Conservation (phyloP, 2,797 vertebrate genomes). For the Microhierax caerulescens region DNA sequence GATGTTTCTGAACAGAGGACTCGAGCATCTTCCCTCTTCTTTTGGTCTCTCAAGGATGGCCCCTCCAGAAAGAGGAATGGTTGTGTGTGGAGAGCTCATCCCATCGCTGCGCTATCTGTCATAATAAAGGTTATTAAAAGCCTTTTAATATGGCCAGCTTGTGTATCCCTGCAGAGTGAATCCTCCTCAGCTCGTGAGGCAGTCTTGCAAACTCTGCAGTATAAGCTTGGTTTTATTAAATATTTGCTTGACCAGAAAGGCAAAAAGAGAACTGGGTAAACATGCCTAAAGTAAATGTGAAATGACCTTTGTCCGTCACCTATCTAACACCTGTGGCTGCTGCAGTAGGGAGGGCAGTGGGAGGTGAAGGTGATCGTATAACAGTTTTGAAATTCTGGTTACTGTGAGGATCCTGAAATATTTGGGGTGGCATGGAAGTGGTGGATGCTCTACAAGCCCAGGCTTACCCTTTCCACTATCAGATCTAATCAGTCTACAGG, state of each 20-base stretch:
- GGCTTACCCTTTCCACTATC: background rate
- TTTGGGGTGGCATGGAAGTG: background rate
- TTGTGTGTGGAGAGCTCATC: constrained; percentile 9
- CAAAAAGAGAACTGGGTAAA: constrained; percentile 52
- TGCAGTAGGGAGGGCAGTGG: background rate
- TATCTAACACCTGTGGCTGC: background rate
- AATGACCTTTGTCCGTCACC: constrained; percentile 43
- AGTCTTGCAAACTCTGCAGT: constrained; percentile 26
- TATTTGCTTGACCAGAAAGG: constrained; percentile 68
- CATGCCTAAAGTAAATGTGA: constrained; percentile 34
- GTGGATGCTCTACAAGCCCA: background rate
- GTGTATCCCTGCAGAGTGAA: background rate
- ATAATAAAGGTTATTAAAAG: constrained; percentile 67
- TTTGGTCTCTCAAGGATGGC: constrained; percentile 41
- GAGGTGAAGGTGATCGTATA: constrained; percentile 1
- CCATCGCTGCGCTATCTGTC: constrained; percentile 7
- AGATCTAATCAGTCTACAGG: background rate
- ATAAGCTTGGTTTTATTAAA: constrained; percentile 62
- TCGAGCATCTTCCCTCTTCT: constrained; percentile 17
- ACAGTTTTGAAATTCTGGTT: background rate
- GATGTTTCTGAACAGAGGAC: constrained; percentile 14
- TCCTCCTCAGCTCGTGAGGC: background rate
- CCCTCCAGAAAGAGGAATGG: constrained; percentile 21
- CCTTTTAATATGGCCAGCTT: constrained; percentile 42
- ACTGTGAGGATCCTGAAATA: background rate